Evolutionary conservation across 2,113 vertebrate genomes (phyloP).

Genomic region (Hucho hucho): DNA sequence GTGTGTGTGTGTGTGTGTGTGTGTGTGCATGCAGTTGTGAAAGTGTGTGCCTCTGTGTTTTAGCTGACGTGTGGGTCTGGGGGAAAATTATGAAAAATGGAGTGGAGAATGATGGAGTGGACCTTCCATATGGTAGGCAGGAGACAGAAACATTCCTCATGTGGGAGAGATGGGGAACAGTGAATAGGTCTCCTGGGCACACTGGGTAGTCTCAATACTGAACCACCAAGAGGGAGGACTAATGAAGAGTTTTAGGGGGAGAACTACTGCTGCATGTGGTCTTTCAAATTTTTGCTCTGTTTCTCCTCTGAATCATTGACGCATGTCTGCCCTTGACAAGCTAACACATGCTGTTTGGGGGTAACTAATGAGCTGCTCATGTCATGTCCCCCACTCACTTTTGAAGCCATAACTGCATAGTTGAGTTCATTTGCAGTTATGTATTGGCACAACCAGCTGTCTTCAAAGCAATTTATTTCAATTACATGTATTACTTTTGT

Average conservation of each 20-base stretch:
- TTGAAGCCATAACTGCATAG: too few relatives aligned
- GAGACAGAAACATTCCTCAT: not conserved
- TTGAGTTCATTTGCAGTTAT: too few relatives aligned
- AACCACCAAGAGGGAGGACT: not conserved
- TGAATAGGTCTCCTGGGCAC: not conserved
- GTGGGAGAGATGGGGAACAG: not conserved
- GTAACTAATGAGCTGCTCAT: too few relatives aligned
- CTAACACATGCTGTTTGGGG: not conserved
- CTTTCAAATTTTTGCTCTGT: not conserved
- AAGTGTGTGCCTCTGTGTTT: not conserved
- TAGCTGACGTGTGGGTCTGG: not conserved
- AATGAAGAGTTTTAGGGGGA: not conserved
- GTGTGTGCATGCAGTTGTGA: not conserved
- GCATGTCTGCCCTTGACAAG: not conserved
- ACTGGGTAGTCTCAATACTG: not conserved
- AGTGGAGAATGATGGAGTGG: conserved; percentile 19
- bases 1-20: not conserved
- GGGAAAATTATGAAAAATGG: not conserved
- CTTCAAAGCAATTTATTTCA: not conserved
- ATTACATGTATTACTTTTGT: not conserved
- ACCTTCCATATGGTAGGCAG: not conserved
- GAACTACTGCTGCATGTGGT: not conserved
- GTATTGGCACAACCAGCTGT: not conserved
- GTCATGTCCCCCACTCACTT: too few relatives aligned
- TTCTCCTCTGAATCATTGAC: not conserved